These are phyloP conservation scores for Promerops cafer DNA, from an alignment of 2,113 vertebrate species.

Conservation along the genomic window DNA sequence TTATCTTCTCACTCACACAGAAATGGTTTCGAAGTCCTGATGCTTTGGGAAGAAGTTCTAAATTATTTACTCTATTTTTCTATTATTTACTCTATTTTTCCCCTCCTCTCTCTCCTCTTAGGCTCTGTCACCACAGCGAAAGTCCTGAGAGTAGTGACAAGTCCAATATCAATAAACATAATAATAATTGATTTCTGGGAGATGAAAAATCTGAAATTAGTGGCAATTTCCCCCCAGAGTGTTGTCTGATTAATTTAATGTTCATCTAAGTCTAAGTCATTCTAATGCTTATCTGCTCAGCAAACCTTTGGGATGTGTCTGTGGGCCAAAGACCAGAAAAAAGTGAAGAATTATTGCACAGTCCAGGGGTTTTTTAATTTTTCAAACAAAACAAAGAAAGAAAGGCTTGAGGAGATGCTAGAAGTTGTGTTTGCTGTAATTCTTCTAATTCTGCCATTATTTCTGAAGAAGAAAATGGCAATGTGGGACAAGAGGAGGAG, in stretches of 20 bases:
- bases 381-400: not conserved
- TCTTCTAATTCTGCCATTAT: not conserved
- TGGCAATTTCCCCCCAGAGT: constrained; percentile 70
- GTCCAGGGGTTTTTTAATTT: not conserved
- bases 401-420: not conserved
- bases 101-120: constrained; percentile 37
- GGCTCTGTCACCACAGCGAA: constrained; percentile 57
- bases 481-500: not conserved
- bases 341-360: constrained; percentile 50
- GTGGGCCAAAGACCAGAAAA: constrained; percentile 11
- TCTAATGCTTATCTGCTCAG: constrained; percentile 59
- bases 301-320: constrained; percentile 39
- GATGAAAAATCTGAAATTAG: constrained; percentile 80
- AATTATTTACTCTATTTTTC: constrained; percentile 27
- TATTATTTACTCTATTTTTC: constrained; percentile 22
- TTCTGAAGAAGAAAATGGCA: not conserved
- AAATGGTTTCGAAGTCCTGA: not conserved
- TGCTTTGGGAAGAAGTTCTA: constrained; percentile 10
- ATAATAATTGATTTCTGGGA: constrained; percentile 79
- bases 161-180: constrained; percentile 79
- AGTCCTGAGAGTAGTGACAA: constrained; percentile 71
- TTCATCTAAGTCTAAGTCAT: constrained; percentile 67
- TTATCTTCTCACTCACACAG: not conserved
- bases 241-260: constrained; percentile 75
- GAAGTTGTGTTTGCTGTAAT: not conserved